These are phyloP conservation scores for Hystrix cristata DNA, from an alignment of 2,113 vertebrate genomes.

Conservation along the genomic window DNA sequence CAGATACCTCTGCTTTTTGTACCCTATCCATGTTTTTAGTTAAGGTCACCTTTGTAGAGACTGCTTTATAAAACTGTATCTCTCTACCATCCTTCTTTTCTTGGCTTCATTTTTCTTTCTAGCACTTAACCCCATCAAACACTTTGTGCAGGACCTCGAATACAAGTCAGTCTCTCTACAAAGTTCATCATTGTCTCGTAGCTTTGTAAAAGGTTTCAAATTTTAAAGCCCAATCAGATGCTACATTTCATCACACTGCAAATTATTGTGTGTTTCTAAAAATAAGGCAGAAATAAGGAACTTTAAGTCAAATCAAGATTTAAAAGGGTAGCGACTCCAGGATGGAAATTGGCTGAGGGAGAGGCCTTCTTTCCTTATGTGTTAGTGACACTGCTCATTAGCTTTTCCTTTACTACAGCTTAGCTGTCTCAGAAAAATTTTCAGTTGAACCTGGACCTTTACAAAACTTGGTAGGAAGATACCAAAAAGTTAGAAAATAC, in stretches of 20 bases:
- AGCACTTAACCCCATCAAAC: not conserved
- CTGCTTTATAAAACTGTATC: not conserved
- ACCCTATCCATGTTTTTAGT: not conserved
- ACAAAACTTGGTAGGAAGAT: constrained; percentile 25
- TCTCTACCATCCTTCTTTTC: not conserved
- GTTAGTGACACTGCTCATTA: not conserved
- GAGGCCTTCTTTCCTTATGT: not conserved
- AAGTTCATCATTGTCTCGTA: constrained; percentile 68
- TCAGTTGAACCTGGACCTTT: constrained; percentile 6
- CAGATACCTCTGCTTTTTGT: not conserved
- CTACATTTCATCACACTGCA: constrained; percentile 63
- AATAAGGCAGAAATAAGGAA: constrained; percentile 74
- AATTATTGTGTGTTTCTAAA: constrained; percentile 77
- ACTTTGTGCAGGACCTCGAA: not conserved
- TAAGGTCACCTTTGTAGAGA: not conserved
- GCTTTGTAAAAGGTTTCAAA: constrained; percentile 77
- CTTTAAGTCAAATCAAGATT: constrained; percentile 66
- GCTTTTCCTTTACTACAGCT: not conserved
- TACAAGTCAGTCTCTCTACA: constrained; percentile 66
- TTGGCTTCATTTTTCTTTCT: constrained; percentile 47
- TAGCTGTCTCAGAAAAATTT: not conserved
- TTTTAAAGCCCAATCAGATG: constrained; percentile 80
- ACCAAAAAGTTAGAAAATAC: constrained; percentile 10
- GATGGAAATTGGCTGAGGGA: constrained; percentile 54
- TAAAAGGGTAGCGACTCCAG: constrained; percentile 46